Evolutionary conservation across 2,797 vertebrate species (phyloP).

Genomic region (Thripadectes ignobilis): DNA sequence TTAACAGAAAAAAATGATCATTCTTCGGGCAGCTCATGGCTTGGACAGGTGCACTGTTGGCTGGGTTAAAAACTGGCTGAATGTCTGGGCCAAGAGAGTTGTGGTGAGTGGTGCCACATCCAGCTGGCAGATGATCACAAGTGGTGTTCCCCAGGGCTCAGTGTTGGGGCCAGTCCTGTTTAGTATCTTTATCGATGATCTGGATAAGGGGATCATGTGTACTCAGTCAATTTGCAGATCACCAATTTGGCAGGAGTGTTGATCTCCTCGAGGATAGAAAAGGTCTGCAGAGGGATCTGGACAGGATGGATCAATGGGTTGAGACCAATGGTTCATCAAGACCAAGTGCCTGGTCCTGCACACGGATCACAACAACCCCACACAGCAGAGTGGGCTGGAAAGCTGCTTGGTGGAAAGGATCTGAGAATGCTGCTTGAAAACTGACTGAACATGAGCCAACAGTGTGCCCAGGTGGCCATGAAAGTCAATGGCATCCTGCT

Average conservation of each 20-base stretch:
- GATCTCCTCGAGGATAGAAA: background rate
- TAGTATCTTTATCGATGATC: rapidly evolving
- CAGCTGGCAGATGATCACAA: background rate
- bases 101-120: background rate
- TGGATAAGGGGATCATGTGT: background rate
- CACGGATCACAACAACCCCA: background rate
- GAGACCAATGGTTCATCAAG: background rate
- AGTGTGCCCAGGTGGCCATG: background rate
- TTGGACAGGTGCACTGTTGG: background rate
- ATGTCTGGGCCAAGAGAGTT: background rate
- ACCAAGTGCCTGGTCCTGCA: background rate
- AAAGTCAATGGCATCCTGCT: background rate
- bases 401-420: background rate
- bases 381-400: background rate
- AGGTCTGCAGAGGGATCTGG: background rate
- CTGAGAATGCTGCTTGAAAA: too few relatives aligned
- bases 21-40: background rate
- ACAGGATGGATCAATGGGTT: background rate
- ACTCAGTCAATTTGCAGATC: background rate
- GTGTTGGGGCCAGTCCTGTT: background rate
- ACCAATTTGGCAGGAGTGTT: background rate
- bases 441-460: background rate
- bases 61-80: background rate
- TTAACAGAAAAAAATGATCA: background rate
- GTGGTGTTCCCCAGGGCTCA: background rate